phyloP scores from a whole-genome alignment of 2,888 invertebrate species.

The Creontiades dilutus region DNA sequence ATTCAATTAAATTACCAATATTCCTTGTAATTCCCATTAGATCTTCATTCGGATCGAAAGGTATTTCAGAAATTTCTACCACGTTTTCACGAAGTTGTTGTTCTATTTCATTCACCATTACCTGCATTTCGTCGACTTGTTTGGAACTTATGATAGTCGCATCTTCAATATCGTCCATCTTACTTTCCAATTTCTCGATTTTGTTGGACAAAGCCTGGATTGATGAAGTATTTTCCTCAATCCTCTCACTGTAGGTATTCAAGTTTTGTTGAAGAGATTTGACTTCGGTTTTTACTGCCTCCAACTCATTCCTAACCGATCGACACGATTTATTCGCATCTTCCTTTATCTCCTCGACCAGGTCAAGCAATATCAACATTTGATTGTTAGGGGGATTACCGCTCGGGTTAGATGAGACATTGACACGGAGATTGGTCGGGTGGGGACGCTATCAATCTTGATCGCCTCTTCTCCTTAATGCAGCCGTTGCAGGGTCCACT shows the following conservation, averaged over 20 bases:
- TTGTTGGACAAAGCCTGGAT: not conserved
- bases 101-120: not conserved
- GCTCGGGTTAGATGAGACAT: not conserved
- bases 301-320: not conserved
- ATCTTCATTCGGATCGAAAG: not conserved
- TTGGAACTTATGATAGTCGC: not conserved
- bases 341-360: not conserved
- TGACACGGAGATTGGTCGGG: not conserved
- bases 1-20: not conserved
- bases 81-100: not conserved
- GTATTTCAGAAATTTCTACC: not conserved
- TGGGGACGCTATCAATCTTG: not conserved
- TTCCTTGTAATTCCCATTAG: not conserved
- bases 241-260: not conserved
- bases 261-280: not conserved
- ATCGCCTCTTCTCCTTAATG: not conserved
- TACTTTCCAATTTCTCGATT: not conserved
- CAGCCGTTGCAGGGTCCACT: not conserved
- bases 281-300: not conserved
- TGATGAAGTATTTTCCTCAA: not conserved
- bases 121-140: not conserved
- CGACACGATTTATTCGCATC: not conserved
- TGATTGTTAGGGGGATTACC: not conserved
- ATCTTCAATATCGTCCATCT: not conserved
- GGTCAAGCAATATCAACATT: not conserved